Percentiles rank a stretch among this genome's conserved stretches.
phyloP scores from a whole-genome alignment of 2,888 invertebrate genomes.

The Trileptium ribeirensis region DNA sequence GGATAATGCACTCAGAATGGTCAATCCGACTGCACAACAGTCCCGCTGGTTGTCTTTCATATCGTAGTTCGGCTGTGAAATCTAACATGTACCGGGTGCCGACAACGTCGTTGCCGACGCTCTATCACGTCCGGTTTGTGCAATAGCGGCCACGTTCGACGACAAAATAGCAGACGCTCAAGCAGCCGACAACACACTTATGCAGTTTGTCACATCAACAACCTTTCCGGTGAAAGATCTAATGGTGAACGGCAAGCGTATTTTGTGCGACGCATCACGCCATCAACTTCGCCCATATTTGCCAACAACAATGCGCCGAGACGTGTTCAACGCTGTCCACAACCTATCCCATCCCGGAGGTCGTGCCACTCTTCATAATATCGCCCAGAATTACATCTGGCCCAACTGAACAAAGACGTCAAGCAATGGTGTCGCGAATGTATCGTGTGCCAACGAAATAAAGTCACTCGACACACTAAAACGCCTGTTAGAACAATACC shows the following conservation, averaged over 20 bases:
- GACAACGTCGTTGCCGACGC: conserved; percentile 4
- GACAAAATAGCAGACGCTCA: neutral
- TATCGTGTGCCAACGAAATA: neutral
- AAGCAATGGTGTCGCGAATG: conserved; percentile 5
- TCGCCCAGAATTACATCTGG: conserved; percentile 10
- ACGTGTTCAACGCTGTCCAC: neutral
- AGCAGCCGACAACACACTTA: neutral
- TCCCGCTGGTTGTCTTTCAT: conserved; percentile 12
- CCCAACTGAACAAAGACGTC: conserved; percentile 5
- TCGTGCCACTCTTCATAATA: neutral
- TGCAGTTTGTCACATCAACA: neutral
- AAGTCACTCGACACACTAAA: conserved; percentile 6
- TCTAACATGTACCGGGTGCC: neutral
- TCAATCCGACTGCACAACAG: conserved; percentile 10
- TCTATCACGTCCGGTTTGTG: neutral
- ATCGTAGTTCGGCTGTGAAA: neutral
- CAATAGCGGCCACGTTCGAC: neutral
- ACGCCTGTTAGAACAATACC: conserved; percentile 9
- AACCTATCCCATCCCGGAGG: neutral
- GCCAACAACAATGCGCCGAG: neutral
- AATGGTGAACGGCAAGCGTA: neutral
- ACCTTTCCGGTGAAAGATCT: neutral
- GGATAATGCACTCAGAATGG: neutral
- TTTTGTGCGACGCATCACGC: neutral
- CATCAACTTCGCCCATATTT: neutral